phyloP scores from a whole-genome alignment of 2,888 invertebrate genomes.

The Steromphala cineraria region DNA sequence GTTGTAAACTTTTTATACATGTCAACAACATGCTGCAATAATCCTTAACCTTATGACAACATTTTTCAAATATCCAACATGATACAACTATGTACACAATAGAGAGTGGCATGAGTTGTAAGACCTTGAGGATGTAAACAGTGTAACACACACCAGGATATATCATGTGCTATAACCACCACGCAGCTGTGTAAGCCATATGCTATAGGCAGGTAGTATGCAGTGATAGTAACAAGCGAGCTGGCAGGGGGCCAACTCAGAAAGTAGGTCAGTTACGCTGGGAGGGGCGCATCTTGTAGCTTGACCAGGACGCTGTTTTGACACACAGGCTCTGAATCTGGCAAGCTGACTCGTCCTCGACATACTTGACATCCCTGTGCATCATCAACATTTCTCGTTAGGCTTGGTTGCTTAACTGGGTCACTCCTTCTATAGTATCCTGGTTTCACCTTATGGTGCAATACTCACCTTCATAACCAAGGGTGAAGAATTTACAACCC shows the following conservation, averaged over 20 bases:
- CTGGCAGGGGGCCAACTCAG: neutral
- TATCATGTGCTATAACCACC: neutral
- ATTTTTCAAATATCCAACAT: too few species aligned
- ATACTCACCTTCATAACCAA: too few species aligned
- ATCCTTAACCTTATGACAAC: too few species aligned
- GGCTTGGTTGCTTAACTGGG: too few species aligned
- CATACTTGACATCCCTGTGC: neutral
- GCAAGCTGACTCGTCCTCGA: neutral
- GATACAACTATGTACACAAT: neutral
- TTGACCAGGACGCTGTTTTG: neutral
- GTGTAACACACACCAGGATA: neutral
- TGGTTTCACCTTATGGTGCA: too few species aligned
- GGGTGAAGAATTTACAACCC: too few species aligned
- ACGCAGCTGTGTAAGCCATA: neutral
- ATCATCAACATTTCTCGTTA: neutral
- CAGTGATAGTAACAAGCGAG: neutral
- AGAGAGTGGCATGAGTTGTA: neutral
- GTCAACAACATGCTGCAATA: too few species aligned
- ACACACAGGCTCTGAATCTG: neutral
- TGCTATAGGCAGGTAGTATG: neutral
- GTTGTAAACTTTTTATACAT: too few species aligned
- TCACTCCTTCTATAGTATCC: too few species aligned
- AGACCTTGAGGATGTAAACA: neutral
- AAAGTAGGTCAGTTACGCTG: neutral
- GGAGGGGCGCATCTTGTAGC: neutral